These are phyloP conservation scores for Sinopyrophorus schimmeli DNA, from an alignment of 2,888 invertebrate species.

Conservation along the genomic window DNA sequence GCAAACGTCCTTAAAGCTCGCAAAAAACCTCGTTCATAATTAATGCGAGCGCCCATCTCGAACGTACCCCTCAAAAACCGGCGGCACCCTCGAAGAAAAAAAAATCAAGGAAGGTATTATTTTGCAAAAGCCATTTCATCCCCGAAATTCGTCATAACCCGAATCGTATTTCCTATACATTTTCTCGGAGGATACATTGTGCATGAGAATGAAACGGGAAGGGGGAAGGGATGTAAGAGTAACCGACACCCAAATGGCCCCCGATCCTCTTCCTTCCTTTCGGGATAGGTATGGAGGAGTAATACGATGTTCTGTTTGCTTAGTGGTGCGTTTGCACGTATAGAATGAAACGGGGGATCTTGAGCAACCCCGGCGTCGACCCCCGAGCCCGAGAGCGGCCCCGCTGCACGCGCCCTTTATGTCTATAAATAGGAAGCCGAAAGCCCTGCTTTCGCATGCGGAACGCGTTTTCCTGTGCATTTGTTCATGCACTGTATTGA, in stretches of 20 bases:
- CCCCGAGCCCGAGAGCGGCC: too few species aligned
- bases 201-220: constrained; percentile 9
- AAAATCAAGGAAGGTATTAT: too few species aligned
- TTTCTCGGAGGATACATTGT: constrained; percentile 10
- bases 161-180: constrained; percentile 8
- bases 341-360: constrained; percentile 16
- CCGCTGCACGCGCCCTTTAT: constrained; percentile 16
- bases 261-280: constrained; percentile 16
- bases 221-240: constrained; percentile 5
- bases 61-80: too few species aligned
- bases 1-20: too few species aligned
- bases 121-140: too few species aligned
- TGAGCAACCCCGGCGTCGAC: constrained; percentile 12
- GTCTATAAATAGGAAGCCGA: constrained; percentile 20
- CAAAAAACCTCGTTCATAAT: too few species aligned
- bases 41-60: too few species aligned
- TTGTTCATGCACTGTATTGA: constrained; percentile 17
- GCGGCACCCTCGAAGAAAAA: too few species aligned
- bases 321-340: constrained; percentile 23
- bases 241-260: constrained; percentile 15
- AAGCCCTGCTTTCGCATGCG: constrained; percentile 14
- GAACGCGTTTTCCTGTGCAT: constrained; percentile 17
- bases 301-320: constrained; percentile 22
- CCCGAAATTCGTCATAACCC: constrained; percentile 8
- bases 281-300: constrained; percentile 15